These are phyloP conservation scores for Macrotis lagotis DNA, from an alignment of 2,113 vertebrate species.

Conservation along the genomic window DNA sequence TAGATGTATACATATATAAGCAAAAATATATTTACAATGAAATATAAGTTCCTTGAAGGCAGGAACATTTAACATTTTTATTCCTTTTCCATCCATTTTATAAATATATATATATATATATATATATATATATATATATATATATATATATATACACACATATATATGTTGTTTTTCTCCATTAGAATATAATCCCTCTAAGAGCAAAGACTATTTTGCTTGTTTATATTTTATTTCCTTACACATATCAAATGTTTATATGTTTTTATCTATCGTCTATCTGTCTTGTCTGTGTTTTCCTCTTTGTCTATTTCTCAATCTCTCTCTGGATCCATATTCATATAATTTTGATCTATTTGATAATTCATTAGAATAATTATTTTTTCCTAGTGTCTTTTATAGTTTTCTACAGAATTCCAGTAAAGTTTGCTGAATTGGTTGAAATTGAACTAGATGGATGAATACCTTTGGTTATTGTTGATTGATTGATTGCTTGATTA, in stretches of 20 bases:
- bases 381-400: background rate
- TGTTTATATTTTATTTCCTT: background rate
- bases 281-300: too few species aligned
- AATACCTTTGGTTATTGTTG: background rate
- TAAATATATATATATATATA: too few species aligned
- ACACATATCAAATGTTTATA: background rate
- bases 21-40: too few species aligned
- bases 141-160: too few species aligned
- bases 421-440: background rate
- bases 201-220: background rate
- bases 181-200: background rate
- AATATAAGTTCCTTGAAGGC: background rate
- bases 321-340: background rate
- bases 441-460: background rate
- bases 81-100: too few species aligned
- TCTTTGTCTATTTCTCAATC: background rate
- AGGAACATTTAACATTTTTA: background rate
- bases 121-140: too few species aligned
- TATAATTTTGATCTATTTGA: background rate
- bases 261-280: background rate
- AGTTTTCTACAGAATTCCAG: background rate
- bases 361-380: background rate
- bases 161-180: background rate
- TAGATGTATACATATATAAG: too few species aligned
- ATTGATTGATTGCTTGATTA: background rate